Percentiles rank a stretch among this genome's conserved stretches.
These are phyloP conservation scores for Drosophila peninsularis DNA, from an alignment of 2,888 invertebrate genomes.

Conservation along the genomic window DNA sequence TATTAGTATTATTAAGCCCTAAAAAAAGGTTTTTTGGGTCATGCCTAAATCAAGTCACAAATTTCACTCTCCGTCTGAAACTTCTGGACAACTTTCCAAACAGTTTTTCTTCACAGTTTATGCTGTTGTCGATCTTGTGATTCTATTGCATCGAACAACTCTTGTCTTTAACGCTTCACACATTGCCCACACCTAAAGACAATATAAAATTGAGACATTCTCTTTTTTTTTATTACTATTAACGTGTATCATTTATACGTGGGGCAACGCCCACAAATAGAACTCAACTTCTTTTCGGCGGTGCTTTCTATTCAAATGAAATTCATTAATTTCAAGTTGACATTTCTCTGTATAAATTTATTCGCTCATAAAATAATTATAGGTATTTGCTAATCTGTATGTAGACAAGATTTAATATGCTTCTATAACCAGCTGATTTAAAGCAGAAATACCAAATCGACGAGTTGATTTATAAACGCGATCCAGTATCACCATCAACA, in stretches of 20 bases:
- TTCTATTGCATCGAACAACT: conserved; percentile 36
- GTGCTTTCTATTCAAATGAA: conserved; percentile 51
- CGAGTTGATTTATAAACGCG: conserved; percentile 28
- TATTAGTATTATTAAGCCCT: background rate
- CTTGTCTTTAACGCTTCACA: conserved; percentile 31
- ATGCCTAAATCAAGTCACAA: conserved; percentile 3
- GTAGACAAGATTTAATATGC: conserved; percentile 43
- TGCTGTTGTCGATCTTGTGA: conserved; percentile 7
- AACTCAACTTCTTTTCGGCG: conserved; percentile 10
- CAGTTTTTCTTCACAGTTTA: conserved; percentile 8
- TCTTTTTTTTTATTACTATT: conserved; percentile 31
- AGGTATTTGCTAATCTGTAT: conserved; percentile 20
- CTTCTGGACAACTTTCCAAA: conserved; percentile 41
- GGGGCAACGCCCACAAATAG: conserved; percentile 32
- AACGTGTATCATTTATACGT: conserved; percentile 24
- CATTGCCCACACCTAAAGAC: conserved; percentile 18
- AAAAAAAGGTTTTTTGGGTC: conserved; percentile 20
- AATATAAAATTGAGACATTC: conserved; percentile 32
- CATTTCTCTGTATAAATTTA: conserved; percentile 6
- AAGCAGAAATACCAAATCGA: conserved; percentile 10
- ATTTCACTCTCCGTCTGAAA: conserved; percentile 37
- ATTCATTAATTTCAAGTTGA: conserved; percentile 26
- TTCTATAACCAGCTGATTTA: conserved; percentile 31
- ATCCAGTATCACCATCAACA: conserved; percentile 7
- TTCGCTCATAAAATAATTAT: conserved; percentile 26